A percentile compares a stretch with the other conserved stretches of the same genome.
Evolutionary conservation across 2,888 invertebrate species (phyloP).

Genomic region (Blomia tropicalis): DNA sequence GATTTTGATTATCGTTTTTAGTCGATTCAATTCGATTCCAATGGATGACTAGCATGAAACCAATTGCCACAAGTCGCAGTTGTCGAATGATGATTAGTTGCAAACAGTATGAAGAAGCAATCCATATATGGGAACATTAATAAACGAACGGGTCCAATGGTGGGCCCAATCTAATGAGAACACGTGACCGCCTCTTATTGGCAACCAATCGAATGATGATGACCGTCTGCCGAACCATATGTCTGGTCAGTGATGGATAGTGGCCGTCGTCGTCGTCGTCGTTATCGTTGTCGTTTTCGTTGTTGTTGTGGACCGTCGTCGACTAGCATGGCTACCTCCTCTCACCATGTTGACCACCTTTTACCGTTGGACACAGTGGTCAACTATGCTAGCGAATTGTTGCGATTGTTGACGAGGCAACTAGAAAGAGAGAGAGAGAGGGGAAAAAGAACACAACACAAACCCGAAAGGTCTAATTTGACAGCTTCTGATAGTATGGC

Average conservation of each 20-base stretch:
- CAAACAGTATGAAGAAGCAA: too few species aligned
- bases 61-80: too few species aligned
- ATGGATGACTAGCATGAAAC: too few species aligned
- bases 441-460: too few species aligned
- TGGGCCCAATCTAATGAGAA: too few species aligned
- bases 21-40: too few species aligned
- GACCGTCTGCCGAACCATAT: slow-evolving; percentile 9
- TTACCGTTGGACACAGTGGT: neutral
- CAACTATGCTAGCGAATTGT: neutral
- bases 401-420: neutral
- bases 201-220: slow-evolving; percentile 8
- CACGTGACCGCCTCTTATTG: slow-evolving; percentile 15
- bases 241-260: slow-evolving; percentile 14
- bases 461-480: slow-evolving; percentile 8
- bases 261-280: neutral
- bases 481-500: slow-evolving; percentile 10
- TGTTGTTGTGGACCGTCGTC: neutral
- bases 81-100: too few species aligned
- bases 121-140: too few species aligned
- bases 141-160: too few species aligned
- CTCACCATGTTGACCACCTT: neutral
- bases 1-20: neutral
- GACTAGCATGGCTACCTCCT: too few species aligned
- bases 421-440: neutral
- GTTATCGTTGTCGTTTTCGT: neutral